Base-by-base conservation (phyloP, 2,888 invertebrate species). In the Apamea epomidion region DNA sequence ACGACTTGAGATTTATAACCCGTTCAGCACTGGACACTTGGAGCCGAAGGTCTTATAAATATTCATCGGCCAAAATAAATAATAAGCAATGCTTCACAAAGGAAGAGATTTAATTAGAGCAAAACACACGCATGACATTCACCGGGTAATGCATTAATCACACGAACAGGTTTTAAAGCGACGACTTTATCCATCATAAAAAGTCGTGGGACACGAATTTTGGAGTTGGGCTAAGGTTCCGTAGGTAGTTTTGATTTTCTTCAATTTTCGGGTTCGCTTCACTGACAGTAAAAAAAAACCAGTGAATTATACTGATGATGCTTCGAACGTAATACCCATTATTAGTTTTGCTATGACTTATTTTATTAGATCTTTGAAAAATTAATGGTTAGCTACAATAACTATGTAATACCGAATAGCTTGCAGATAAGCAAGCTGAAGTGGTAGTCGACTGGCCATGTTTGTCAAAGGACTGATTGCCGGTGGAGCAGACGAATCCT, bases 91-190 rank as follows among this genome's bases (percentile, higher is more conserved):
- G 86, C 87, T 89, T 88, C 82, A 90, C 89, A 91, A 90, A 93
- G 93, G 94, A 95, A 94, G 93, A 93, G 90, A 89, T 93, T 91
- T 95, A 96, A 95, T 95, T 95, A 94, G 92, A 94, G 88, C 92
- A 86, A 91, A 89, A 89, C 91, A 89, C 90, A 90, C 92, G 91
- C 93, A 77, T 89, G 95, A 94, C 95, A 95, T 95, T 95, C 93
- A 92, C 82, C 88, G 84, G 88, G 91, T 89, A 91, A 93, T 87
- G 92, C 93, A 94, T 95, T 94, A 94, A 94, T 95, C 94, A 93
- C 87, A 80, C 78, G 86, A 93, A 95, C 94, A 90, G 93, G 95
- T 95, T 93, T 89, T 42, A 42, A 48, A 74, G 76, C 76, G 90
- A 91, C 91, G 84, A 87, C 88, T 91, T 92, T 93, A 95, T 94